Base-by-base conservation (phyloP, 2,888 invertebrate genomes). In the Myathropa florea region DNA sequence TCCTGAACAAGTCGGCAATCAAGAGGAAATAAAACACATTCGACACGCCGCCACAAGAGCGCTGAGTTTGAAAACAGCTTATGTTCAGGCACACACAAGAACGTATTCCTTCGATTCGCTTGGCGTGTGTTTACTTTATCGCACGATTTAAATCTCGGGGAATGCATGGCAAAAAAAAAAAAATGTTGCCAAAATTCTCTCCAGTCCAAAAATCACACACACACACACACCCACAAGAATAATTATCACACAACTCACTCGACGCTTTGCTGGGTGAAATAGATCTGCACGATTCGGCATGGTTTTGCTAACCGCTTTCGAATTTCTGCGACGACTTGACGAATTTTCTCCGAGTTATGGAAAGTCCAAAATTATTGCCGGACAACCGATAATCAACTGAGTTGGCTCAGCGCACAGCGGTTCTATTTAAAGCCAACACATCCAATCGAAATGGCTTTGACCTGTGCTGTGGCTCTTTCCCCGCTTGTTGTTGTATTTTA, bases 271-370 rank as follows among this genome's bases (percentile, higher is more conserved):
- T 18, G 65, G 79, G 60, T 60, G 70, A 60, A 75, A 79, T 36
- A 78, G 65, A 76, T 82, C 71, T 28, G 63, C 67, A n/a, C 64
- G 61, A 65, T 83, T 83, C 61, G 83, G 83, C 83, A 83, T 83
- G 24, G 57, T 57, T 18, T 57, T 14, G 24, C 12, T 24, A 12
- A 9, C 3, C 24, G 57, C 4, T 24, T 61, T 30, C 39, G 4
- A 60, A 39, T 72, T 46, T 70, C 33, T n/a, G 33, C 53, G 65
- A 61, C 9, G 21, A 30, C 33, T 46, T 7, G 7, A 18, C 1
- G 46, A 18, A 57, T 63, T 55, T 68, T 55, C 57, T 14, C 55
- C 55, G 53, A 68, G 73, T 18, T 71, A n/a, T 14, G 30, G 33
- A 4, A 55, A 59, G 18, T 60, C 59, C 28, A 36, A 72, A 72